Conservation (phyloP, 2,797 vertebrate species). For the Galagoides demidoff region DNA sequence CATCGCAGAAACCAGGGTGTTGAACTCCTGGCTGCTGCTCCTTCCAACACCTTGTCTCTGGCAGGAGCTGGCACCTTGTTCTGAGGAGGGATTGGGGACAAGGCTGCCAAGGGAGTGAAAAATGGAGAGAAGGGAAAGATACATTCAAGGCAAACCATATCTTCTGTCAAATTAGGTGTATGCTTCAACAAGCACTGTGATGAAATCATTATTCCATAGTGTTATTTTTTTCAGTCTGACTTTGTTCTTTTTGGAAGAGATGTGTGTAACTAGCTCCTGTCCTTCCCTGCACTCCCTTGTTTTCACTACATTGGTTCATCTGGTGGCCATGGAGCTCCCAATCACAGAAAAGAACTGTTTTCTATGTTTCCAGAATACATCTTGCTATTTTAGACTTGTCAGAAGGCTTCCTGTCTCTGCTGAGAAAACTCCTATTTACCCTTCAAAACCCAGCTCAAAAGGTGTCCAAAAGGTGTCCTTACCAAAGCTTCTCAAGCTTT, state of each 20-base stretch:
- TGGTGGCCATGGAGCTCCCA: neutral
- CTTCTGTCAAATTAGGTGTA: neutral
- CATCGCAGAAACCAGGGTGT: neutral
- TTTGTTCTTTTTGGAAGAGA: neutral
- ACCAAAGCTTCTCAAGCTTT: neutral
- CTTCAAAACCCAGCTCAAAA: neutral
- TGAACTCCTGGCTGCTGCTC: neutral
- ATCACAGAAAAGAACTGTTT: neutral
- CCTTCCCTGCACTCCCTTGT: rapidly evolving
- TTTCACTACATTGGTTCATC: neutral
- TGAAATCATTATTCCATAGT: neutral
- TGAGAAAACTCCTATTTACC: neutral
- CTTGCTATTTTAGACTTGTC: neutral
- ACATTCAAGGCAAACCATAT: rapidly evolving
- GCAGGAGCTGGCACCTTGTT: neutral
- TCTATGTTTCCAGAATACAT: neutral
- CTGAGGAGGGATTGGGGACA: neutral
- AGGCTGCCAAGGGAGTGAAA: neutral
- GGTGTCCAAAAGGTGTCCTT: neutral
- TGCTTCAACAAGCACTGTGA: neutral
- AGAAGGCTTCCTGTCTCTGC: neutral
- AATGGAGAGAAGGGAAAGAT: neutral
- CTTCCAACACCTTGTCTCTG: neutral
- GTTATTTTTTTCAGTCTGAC: neutral
- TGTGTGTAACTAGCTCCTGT: neutral